A percentile compares a stretch with the other conserved stretches of the same genome.
Conservation (phyloP, 23 tunicate genomes). For the Styela plicata region DNA sequence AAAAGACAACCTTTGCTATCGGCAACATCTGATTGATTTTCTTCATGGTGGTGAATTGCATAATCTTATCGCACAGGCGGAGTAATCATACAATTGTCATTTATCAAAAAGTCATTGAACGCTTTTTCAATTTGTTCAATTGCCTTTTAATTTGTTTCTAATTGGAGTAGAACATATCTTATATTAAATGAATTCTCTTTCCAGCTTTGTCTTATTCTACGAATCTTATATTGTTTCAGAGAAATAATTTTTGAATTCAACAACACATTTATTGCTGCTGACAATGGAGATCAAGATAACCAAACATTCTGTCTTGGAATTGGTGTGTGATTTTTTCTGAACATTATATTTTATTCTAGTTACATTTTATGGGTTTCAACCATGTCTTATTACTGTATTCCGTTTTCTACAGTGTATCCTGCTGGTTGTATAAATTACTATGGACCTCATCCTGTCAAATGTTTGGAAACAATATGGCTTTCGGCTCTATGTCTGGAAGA, state of each 20-base stretch:
- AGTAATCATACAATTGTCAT: no score
- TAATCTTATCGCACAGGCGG: no score
- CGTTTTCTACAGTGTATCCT: neutral
- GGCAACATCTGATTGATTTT: no score
- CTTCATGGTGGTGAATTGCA: no score
- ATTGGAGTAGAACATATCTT: no score
- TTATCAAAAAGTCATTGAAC: no score
- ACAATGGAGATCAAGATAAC: neutral
- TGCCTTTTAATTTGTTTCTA: no score
- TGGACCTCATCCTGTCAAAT: no score
- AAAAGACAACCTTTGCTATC: no score
- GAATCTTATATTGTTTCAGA: neutral
- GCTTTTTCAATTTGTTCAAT: no score
- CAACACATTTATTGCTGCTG: neutral
- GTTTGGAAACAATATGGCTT: slow-evolving; percentile 29
- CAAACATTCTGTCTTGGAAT: slow-evolving; percentile 5
- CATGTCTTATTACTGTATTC: neutral
- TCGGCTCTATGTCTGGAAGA: slow-evolving; percentile 10
- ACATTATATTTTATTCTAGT: neutral
- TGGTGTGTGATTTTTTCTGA: neutral
- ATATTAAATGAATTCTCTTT: no score
- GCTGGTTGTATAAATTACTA: slow-evolving; percentile 6
- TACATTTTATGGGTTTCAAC: neutral
- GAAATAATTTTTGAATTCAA: neutral
- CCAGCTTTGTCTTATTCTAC: no score